These are phyloP conservation scores for Xylota segnis DNA, from an alignment of 2,888 invertebrate species.

Conservation along the genomic window DNA sequence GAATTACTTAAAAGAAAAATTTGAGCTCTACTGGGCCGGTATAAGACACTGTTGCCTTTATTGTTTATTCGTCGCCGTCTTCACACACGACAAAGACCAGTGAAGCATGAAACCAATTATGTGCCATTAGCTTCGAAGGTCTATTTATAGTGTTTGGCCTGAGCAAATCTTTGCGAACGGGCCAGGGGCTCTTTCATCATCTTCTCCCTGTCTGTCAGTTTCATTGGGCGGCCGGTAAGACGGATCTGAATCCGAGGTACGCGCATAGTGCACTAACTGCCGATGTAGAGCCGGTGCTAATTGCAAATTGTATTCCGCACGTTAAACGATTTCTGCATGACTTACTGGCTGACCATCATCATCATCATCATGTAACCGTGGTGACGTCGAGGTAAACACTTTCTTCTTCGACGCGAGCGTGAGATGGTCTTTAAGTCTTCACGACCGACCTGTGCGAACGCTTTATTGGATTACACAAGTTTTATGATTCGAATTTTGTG, in stretches of 20 bases:
- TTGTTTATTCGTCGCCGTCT: conserved; percentile 40
- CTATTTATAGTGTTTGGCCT: conserved; percentile 30
- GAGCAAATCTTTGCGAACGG: conserved; percentile 40
- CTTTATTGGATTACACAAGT: conserved; percentile 55
- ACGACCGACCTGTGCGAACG: not conserved
- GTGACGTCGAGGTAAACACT: conserved; percentile 54
- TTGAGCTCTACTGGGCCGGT: not conserved
- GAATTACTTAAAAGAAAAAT: conserved; percentile 18
- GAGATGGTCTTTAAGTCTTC: conserved; percentile 23
- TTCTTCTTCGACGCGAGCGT: conserved; percentile 33
- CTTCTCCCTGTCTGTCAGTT: conserved; percentile 21
- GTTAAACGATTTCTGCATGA: conserved; percentile 57
- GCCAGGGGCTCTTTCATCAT: conserved; percentile 50
- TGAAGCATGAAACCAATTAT: conserved; percentile 70
- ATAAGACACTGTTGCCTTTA: conserved; percentile 24
- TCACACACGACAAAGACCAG: conserved; percentile 11
- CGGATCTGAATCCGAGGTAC: conserved; percentile 56
- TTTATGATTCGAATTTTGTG: conserved; percentile 9
- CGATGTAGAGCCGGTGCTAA: conserved; percentile 38
- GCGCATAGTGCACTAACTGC: conserved; percentile 32
- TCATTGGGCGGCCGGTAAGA: conserved; percentile 34
- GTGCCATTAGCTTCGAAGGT: conserved; percentile 58
- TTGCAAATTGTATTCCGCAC: conserved; percentile 50
- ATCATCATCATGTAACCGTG: conserved; percentile 42
- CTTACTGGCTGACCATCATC: conserved; percentile 12